Evolutionary conservation across 2,113 vertebrate genomes (phyloP).

Genomic region (Lagopus leucura): DNA sequence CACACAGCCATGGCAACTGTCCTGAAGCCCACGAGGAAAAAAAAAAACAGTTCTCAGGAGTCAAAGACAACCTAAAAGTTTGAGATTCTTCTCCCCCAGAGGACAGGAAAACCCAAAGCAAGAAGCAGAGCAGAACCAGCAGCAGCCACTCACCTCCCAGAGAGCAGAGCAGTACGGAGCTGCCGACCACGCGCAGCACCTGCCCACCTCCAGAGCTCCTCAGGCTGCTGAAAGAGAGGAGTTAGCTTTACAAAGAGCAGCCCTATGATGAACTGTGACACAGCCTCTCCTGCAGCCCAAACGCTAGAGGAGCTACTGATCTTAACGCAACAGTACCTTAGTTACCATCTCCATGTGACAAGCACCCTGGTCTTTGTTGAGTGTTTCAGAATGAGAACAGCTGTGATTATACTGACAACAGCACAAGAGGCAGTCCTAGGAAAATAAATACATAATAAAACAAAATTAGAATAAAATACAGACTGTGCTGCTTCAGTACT

Average conservation of each 20-base stretch:
- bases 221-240: background rate
- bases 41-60: background rate
- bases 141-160: no score
- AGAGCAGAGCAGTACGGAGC: no score
- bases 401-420: accelerated
- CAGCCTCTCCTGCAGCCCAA: background rate
- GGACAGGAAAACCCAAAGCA: background rate
- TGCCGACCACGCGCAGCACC: no score
- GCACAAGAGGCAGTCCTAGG: background rate
- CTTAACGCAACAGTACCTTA: background rate
- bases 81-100: background rate
- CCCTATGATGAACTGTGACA: no score
- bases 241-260: background rate
- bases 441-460: background rate
- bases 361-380: background rate
- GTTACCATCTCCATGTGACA: background rate
- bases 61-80: background rate
- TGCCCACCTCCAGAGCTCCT: background rate
- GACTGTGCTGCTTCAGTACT: accelerated
- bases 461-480: background rate
- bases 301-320: background rate
- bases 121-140: background rate
- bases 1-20: background rate
- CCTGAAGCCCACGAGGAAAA: background rate
- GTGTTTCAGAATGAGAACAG: background rate